Evolutionary conservation across 53 echinoderm and acorn worm genomes (phyloP), one percentile per base, ranked within the genome.

Genomic region (Hippasteria phrygiana): DNA sequence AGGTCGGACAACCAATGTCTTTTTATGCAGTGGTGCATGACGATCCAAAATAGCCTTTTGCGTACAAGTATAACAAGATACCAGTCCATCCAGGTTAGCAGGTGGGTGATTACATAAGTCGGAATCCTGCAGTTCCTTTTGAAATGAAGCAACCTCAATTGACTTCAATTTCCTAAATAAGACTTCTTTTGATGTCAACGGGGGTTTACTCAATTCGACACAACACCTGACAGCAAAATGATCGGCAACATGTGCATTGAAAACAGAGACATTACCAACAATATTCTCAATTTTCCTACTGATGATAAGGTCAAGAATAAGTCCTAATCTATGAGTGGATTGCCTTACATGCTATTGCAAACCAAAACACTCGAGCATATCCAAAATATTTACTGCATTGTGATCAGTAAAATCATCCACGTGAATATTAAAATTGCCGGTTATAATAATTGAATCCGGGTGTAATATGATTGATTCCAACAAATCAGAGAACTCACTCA

Each of bases 191-290:
- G 59, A 55, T 20, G 78, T 78, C 59, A 78, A 40, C 35, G 56
- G 40, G 22, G 78, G 78, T 38, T 78, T 56, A 59, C 59, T 38
- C 36, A 40, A 78, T 38, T 40, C 56, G 20, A 56, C 37, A 40
- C 78, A n/a, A 59, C 59, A 78, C 48, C 32, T 47, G 37, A 27
- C 53, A 50, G 75, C 53, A 47, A 51, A 47, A 51, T 75, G 75
- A 75, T 75, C 73, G 4, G 73, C 43, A 73, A 73, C 73, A 73
- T 73, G 73, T n/a, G 73, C 73, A 73, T 73, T 73, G 26, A 73
- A 73, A 73, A 73, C 50, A 73, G 75, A 75, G 51, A 75, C 50
- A 51, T 75, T 50, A 74, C 74, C n/a, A 20, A 29, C 75, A 75
- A 27, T 20, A 50, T 51, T 75, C 75, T 47, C 50, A 47, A 51